Base-by-base conservation (phyloP, 2,113 vertebrate genomes). In the Machaerirhynchus nigripectus region DNA sequence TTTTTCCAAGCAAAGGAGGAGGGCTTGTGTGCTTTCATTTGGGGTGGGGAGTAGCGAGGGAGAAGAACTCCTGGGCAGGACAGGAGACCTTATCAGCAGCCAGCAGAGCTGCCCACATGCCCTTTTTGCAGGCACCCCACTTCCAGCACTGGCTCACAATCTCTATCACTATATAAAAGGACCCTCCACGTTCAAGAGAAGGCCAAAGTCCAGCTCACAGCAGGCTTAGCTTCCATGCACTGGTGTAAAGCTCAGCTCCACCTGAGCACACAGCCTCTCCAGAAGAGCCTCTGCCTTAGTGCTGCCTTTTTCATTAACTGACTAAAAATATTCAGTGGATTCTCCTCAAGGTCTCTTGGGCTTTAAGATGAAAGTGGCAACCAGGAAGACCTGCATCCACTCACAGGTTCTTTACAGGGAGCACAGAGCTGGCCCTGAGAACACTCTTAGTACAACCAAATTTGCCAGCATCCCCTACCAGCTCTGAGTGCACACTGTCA, bases 1-100 rank as follows among this genome's bases (percentile, higher is more conserved):
- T 91, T 91, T 64, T 96, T 95, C 94, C 95, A 78, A 89, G 71
- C 15, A 16, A 70, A 87, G 64, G 39, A 78, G 47, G 56, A 92
- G 31, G 73, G 69, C 56, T 90, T 84, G 86, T 74, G 80, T 89
- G 64, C 94, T 93, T 93, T 84, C 65, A 70, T 84, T 84, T 85
- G 81, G 89, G 89, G 93, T 57, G 65, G 77, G 69, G 75, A 91
- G 18, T 20, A 84, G 57, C 52, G 52, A 87, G 52, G 21, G 64
- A 84, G 59, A 87, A 92, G 26, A 84, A 70, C 31, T 57, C 37
- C 37, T 46, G 21, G 63, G 59, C 73, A 92, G 55, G 23, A 67
- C 49, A 92, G 46, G 31, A 89, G 90, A 86, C 79, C 53, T 87
- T 81, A 80, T 65, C 88, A 80, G 75, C 46, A 55, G 20, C 7